phyloP scores from a whole-genome alignment of 1,140 invertebrate genomes.

The Caenorhabditis inopinata region DNA sequence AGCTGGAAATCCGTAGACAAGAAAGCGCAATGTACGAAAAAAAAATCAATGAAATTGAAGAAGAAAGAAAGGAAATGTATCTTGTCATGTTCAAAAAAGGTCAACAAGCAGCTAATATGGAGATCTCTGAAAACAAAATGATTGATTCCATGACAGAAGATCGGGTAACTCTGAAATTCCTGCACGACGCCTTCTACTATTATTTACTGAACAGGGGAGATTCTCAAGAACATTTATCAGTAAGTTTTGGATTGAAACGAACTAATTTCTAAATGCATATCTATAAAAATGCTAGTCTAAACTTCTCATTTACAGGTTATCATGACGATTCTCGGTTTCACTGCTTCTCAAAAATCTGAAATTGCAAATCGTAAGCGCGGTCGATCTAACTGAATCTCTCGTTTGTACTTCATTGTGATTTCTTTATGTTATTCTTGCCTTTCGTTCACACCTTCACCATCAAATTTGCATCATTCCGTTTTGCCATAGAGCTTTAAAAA shows the following conservation, averaged over 20 bases:
- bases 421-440: not conserved
- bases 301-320: conserved; percentile 54
- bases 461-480: not conserved
- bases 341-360: conserved; percentile 53
- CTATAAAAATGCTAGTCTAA: not conserved
- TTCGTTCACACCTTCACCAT: not conserved
- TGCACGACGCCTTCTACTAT: conserved; percentile 66
- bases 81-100: conserved; percentile 65
- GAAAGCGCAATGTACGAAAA: conserved; percentile 64
- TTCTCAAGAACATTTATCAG: conserved; percentile 61
- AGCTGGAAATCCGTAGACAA: conserved; percentile 45
- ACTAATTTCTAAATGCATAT: not conserved
- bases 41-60: conserved; percentile 62
- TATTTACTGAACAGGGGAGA: conserved; percentile 63
- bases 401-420: no score
- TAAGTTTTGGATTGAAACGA: not conserved
- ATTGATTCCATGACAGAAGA: conserved; percentile 64
- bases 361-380: not conserved
- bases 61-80: conserved; percentile 63
- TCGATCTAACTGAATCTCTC: not conserved
- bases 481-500: not conserved
- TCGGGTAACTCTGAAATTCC: conserved; percentile 56
- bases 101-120: conserved; percentile 60
- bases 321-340: conserved; percentile 66
- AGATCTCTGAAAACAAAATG: conserved; percentile 50